These are phyloP conservation scores for Zophobas morio DNA, from an alignment of 1,140 invertebrate genomes.

Conservation along the genomic window DNA sequence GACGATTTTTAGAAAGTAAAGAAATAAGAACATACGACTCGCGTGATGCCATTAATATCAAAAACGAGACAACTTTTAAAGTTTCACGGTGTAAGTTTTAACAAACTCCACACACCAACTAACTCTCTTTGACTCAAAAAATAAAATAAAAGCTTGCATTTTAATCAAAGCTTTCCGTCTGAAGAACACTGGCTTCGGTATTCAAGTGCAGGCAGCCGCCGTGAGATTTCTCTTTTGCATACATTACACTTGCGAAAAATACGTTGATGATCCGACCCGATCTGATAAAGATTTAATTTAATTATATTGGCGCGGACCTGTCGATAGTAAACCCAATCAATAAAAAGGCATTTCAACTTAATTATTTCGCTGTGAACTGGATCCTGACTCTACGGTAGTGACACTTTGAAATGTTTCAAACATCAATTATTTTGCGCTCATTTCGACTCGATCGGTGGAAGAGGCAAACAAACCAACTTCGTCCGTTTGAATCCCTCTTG, in stretches of 20 bases:
- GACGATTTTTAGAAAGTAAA: too few species aligned
- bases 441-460: conserved; percentile 28
- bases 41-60: not conserved
- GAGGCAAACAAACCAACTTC: conserved; percentile 24
- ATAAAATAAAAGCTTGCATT: not conserved
- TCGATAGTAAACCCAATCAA: not conserved
- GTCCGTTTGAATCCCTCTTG: conserved; percentile 18
- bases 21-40: not conserved
- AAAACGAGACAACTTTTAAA: not conserved
- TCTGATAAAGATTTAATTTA: conserved; percentile 17
- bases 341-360: conserved; percentile 24
- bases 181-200: too few species aligned
- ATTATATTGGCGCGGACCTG: not conserved
- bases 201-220: too few species aligned
- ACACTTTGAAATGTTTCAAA: conserved; percentile 40
- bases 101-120: not conserved
- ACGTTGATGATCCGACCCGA: not conserved
- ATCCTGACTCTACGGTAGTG: conserved; percentile 15
- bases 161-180: too few species aligned
- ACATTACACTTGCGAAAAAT: not conserved
- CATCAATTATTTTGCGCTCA: conserved; percentile 40
- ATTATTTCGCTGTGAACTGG: conserved; percentile 23
- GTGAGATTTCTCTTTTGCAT: not conserved
- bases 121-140: not conserved
- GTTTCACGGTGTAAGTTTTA: not conserved